phyloP scores from a whole-genome alignment of 2,888 invertebrate genomes.

The Notodonta dromedarius region DNA sequence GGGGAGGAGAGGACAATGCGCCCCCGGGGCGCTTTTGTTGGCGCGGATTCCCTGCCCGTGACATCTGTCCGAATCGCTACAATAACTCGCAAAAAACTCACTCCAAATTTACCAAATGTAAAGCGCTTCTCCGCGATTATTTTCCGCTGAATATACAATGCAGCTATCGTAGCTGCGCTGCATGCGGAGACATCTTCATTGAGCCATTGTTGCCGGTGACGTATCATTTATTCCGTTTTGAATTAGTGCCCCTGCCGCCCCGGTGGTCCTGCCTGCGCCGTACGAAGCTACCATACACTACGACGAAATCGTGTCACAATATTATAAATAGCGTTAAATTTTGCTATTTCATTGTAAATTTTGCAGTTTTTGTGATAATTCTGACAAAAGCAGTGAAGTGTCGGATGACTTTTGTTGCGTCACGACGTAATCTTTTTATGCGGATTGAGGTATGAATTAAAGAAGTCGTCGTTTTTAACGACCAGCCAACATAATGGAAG shows the following conservation, averaged over 20 bases:
- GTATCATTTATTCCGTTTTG: conserved; percentile 72
- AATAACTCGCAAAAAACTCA: conserved; percentile 81
- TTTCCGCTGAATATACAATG: conserved; percentile 68
- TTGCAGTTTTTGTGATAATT: conserved; percentile 27
- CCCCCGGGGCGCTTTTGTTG: conserved; percentile 80
- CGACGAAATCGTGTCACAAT: conserved; percentile 65
- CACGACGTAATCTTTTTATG: conserved; percentile 28
- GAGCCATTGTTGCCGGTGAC: conserved; percentile 72
- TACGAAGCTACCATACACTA: conserved; percentile 34
- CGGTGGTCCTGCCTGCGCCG: conserved; percentile 65
- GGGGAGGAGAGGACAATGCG: conserved; percentile 72
- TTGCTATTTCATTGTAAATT: conserved; percentile 50
- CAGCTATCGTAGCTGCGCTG: conserved; percentile 48
- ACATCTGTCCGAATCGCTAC: conserved; percentile 83
- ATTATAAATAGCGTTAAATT: conserved; percentile 66
- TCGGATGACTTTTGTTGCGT: conserved; percentile 19
- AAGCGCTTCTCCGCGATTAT: conserved; percentile 66
- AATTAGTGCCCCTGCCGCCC: conserved; percentile 54
- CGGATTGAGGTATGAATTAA: conserved; percentile 16
- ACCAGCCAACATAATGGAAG: background rate
- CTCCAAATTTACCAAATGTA: conserved; percentile 72
- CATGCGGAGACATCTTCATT: conserved; percentile 68
- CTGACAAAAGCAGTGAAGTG: conserved; percentile 19
- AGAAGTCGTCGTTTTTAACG: background rate
- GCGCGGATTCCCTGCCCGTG: conserved; percentile 74